Base-by-base conservation (phyloP, 92 coral and sea anemone genomes). In the Nematostella vectensis region DNA sequence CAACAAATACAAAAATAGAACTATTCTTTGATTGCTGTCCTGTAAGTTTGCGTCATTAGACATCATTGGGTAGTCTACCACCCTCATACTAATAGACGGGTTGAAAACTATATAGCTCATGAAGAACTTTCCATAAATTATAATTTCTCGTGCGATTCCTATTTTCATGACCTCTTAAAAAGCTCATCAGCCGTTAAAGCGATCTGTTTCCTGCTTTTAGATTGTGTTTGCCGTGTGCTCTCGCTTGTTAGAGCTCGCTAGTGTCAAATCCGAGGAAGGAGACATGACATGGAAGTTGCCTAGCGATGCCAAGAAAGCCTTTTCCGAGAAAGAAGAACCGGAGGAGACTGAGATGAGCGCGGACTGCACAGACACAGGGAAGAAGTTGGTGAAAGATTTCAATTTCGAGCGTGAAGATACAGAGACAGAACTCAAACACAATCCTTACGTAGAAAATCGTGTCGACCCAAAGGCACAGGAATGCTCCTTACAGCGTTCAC, bases 211-310 rank as follows among this genome's bases (percentile, higher is more conserved):
- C n/a, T n/a, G n/a, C n/a, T n/a, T n/a, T n/a, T 45, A 84, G 83
- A 56, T 84, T 25, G 67, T 84, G 21, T 72, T 62, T 16, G 29
- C 65, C 31, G 64, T 71, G 25, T 84, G 94, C 43, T 70, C 83
- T 28, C 79, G 94, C 27, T 61, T 84, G 13, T 61, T 84, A 44
- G 83, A 84, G 33, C 69, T 84, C 15, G 88, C 87, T 22, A 77
- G 65, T 48, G 73, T 91, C 26, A 80, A 59, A 51, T 33, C 59
- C 4, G 94, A 74, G 45, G 45, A 65, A 25, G 47, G 57, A 24
- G 67, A 71, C 25, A 58, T 74, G 61, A 50, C 51, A 38, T 74
- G 87, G 88, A 47, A 55, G 3, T 61, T 84, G 25, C 62, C 67
- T 2, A 48, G 50, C 1, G 88, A 80, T n/a, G 67, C 68, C 8